Percentiles rank a stretch among this genome's conserved stretches.
Conservation (phyloP, 2,888 invertebrate species). For the Axea sp. region DNA sequence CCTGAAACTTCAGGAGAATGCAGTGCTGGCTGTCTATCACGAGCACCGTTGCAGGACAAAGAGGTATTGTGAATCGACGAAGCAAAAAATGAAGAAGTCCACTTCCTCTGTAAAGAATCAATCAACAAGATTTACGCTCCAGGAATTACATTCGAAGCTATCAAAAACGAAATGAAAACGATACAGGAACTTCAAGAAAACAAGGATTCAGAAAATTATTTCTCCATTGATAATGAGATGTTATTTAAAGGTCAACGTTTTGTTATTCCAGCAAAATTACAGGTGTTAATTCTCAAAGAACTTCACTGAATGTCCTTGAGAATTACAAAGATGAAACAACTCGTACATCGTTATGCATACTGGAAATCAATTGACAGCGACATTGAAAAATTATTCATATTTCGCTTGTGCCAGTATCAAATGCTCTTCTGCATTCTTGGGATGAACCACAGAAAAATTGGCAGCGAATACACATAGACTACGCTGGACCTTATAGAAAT, state of each 20-base stretch:
- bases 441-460: slow-evolving; percentile 60
- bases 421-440: slow-evolving; percentile 53
- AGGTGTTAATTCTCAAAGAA: slow-evolving; percentile 32
- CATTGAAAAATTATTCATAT: slow-evolving; percentile 55
- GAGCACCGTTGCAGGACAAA: too few relatives aligned
- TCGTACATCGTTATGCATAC: slow-evolving; percentile 59
- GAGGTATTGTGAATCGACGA: too few relatives aligned
- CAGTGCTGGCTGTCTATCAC: too few relatives aligned
- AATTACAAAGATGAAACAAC: slow-evolving; percentile 53
- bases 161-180: too few relatives aligned
- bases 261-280: slow-evolving; percentile 52
- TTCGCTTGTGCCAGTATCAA: too few relatives aligned
- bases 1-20: too few relatives aligned
- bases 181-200: too few relatives aligned
- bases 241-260: slow-evolving; percentile 65
- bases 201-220: slow-evolving; percentile 17
- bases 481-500: slow-evolving; percentile 61
- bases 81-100: too few relatives aligned
- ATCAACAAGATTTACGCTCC: too few relatives aligned
- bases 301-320: slow-evolving; percentile 59
- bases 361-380: slow-evolving; percentile 61
- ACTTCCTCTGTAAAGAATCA: too few relatives aligned
- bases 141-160: too few relatives aligned
- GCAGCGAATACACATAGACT: slow-evolving; percentile 68
- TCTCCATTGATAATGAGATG: slow-evolving; percentile 31